Evolutionary conservation across 2,888 invertebrate genomes (phyloP), one percentile per base, ranked within the genome.

Genomic region (Girardia tigrina): DNA sequence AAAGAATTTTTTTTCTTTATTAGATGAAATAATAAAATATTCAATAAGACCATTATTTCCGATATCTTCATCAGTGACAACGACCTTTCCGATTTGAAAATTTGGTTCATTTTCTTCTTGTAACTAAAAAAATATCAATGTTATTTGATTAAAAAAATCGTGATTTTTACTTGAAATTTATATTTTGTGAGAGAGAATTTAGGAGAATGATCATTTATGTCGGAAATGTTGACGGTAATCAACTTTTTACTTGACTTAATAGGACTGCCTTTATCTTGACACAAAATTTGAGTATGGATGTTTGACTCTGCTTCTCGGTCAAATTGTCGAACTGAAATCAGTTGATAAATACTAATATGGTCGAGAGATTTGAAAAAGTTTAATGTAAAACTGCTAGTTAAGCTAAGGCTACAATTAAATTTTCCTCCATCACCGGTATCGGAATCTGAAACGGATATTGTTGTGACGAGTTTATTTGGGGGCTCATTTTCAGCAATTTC

Each of bases 191-290:
- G 29, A 20, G 73, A 27, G 20, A 73, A 73, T 73, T 42, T 29
- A 2, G 74, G 74, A 16, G 23, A 20, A 27, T 70, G 26, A 20
- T 74, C 74, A 26, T 74, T 74, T 6, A 71, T 16, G 28, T 75
- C 75, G 8, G 70, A 23, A 20, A 75, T 71, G 56, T 71, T 42
- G 12, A 75, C 75, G 23, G 26, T 23, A 2, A 75, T 70, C 69
- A 71, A 12, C 29, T 75, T 23, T 26, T 71, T 29, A 71, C 75
- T 29, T 6, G 28, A 70, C 26, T 71, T 56, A 20, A 71, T 29
- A 8, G 75, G 75, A 23, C 29, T 70, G 14, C 75, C 75, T 70
- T 75, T 56, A 29, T 75, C 75, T 28, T 71, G 28, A 71, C 75
- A 75, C 6, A 26, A n/a, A 23, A 75, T 75, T 16, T 70, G 28